Evolutionary conservation across 2,888 invertebrate species (phyloP).

Genomic region (Yponomeuta plumbellus): DNA sequence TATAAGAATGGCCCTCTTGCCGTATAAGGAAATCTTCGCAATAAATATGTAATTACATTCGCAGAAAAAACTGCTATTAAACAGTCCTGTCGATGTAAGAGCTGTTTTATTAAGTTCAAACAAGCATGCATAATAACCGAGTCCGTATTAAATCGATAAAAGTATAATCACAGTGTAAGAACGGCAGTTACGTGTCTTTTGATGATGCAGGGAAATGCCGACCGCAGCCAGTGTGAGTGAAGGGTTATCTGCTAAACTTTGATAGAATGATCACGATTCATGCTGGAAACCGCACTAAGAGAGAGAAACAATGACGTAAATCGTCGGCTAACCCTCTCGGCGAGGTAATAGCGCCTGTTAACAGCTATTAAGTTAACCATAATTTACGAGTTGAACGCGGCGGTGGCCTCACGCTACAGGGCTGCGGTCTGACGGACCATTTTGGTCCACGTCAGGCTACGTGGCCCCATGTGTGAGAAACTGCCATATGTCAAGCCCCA

Average conservation of each 20-base stretch:
- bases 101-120: slow-evolving; percentile 32
- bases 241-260: background rate
- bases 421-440: background rate
- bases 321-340: slow-evolving; percentile 28
- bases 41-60: slow-evolving; percentile 20
- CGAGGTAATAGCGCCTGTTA: slow-evolving; percentile 31
- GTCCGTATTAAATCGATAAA: slow-evolving; percentile 50
- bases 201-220: background rate
- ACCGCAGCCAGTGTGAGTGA: background rate
- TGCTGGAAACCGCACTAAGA: background rate
- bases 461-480: slow-evolving; percentile 1
- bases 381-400: slow-evolving; percentile 31
- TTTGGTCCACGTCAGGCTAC: slow-evolving; percentile 8
- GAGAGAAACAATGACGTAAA: slow-evolving; percentile 25
- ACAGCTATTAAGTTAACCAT: slow-evolving; percentile 36
- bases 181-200: background rate
- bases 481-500: slow-evolving; percentile 1
- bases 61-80: slow-evolving; percentile 8
- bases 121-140: slow-evolving; percentile 35
- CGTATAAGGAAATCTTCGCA: slow-evolving; percentile 4
- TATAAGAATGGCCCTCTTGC: slow-evolving; percentile 35
- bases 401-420: slow-evolving; percentile 30
- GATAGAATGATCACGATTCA: slow-evolving; percentile 3
- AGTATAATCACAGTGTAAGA: slow-evolving; percentile 25
- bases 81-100: slow-evolving; percentile 17